A percentile compares a stretch with the other conserved stretches of the same genome.
Conservation (phyloP, 2,888 invertebrate species). For the Sminthurides aquaticus region DNA sequence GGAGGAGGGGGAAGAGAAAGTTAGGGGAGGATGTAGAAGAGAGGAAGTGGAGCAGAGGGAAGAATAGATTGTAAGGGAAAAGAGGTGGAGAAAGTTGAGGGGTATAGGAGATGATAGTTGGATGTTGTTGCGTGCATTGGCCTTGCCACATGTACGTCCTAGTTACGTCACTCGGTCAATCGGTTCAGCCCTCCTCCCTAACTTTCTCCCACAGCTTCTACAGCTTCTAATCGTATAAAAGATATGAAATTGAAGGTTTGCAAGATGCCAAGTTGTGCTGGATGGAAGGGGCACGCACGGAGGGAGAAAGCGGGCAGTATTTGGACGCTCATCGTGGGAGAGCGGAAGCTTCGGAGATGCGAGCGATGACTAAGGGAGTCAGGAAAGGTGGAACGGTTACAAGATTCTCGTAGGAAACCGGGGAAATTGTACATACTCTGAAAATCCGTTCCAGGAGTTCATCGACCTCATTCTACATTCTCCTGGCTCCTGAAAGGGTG, state of each 20-base stretch:
- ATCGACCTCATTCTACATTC: conserved; percentile 18
- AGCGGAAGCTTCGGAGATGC: too few relatives aligned
- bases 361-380: background rate
- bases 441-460: conserved; percentile 1
- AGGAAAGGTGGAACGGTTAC: too few relatives aligned
- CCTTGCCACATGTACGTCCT: background rate
- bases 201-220: background rate
- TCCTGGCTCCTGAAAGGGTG: background rate
- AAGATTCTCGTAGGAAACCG: too few relatives aligned
- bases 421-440: background rate
- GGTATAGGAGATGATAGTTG: background rate
- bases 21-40: background rate
- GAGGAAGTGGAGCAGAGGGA: background rate
- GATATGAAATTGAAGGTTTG: background rate
- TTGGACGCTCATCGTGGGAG: too few relatives aligned
- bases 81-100: conserved; percentile 9
- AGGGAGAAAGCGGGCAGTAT: too few relatives aligned
- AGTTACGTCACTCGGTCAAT: conserved; percentile 23
- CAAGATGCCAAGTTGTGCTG: background rate
- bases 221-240: background rate
- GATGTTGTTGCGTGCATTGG: background rate
- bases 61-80: conserved; percentile 2
- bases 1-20: background rate
- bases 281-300: too few relatives aligned
- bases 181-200: conserved; percentile 6